A percentile compares a stretch with the other conserved stretches of the same genome.
Conservation (phyloP, 2,797 vertebrate genomes). For the Yasuhikotakia modesta region DNA sequence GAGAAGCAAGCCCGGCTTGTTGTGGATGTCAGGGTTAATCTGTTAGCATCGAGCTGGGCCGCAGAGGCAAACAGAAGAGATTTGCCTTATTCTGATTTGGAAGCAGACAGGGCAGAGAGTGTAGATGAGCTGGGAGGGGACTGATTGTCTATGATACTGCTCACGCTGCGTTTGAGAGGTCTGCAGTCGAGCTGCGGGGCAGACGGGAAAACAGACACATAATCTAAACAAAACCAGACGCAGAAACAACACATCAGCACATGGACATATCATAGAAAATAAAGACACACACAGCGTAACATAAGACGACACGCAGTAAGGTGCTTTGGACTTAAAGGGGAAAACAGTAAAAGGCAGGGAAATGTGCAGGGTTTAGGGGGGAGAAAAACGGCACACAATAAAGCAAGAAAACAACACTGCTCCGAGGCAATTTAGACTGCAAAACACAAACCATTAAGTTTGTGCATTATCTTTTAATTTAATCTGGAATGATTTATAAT, state of each 20-base stretch:
- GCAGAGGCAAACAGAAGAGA: conserved; percentile 56
- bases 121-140: conserved; percentile 51
- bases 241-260: conserved; percentile 44
- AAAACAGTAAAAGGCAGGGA: conserved; percentile 86
- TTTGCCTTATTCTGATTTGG: conserved; percentile 59
- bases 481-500: conserved; percentile 99
- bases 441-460: conserved; percentile 99
- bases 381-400: conserved; percentile 98
- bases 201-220: conserved; percentile 52
- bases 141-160: conserved; percentile 62
- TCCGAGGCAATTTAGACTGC: conserved; percentile 99
- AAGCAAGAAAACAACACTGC: conserved; percentile 98
- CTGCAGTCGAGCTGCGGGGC: conserved; percentile 50
- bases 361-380: conserved; percentile 89
- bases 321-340: conserved; percentile 65
- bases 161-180: conserved; percentile 47
- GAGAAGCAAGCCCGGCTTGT: conserved; percentile 57
- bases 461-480: conserved; percentile 99
- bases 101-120: conserved; percentile 39
- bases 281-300: not conserved
- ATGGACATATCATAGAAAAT: conserved; percentile 33
- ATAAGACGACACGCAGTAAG: conserved; percentile 32
- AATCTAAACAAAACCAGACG: conserved; percentile 59
- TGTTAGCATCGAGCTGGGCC: conserved; percentile 47
- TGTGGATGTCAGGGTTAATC: conserved; percentile 65